A percentile compares a stretch with the other conserved stretches of the same genome.
phyloP scores from a whole-genome alignment of 2,797 vertebrate species.

The Sebastes cheni region DNA sequence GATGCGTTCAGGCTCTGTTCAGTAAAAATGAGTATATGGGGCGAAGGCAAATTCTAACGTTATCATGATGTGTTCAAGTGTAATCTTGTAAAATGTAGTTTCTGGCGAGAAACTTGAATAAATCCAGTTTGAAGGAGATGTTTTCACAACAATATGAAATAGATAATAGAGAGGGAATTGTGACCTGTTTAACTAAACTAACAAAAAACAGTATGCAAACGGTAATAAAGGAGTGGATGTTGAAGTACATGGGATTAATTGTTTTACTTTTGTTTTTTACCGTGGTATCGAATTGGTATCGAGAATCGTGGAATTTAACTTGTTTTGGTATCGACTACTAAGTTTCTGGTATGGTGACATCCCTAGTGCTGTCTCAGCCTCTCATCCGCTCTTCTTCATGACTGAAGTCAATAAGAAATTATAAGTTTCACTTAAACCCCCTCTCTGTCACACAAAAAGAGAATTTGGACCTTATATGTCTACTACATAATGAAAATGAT shows the following conservation, averaged over 20 bases:
- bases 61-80: neutral
- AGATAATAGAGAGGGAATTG: neutral
- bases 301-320: neutral
- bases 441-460: constrained; percentile 6
- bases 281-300: neutral
- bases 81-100: neutral
- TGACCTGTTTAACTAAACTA: neutral
- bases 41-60: neutral
- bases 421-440: constrained; percentile 14
- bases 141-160: neutral
- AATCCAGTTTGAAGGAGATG: neutral
- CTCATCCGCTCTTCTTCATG: neutral
- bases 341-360: neutral
- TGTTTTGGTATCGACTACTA: too few species aligned
- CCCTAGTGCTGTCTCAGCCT: neutral
- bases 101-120: neutral
- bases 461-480: constrained; percentile 5
- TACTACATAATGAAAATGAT: neutral
- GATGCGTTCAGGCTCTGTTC: neutral
- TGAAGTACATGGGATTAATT: neutral
- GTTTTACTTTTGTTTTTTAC: neutral
- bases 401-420: constrained; percentile 17
- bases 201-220: neutral
- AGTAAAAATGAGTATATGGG: neutral
- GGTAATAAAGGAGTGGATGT: neutral